These are phyloP conservation scores for Synergus umbraculus DNA, from an alignment of 2,888 invertebrate species.

Conservation along the genomic window DNA sequence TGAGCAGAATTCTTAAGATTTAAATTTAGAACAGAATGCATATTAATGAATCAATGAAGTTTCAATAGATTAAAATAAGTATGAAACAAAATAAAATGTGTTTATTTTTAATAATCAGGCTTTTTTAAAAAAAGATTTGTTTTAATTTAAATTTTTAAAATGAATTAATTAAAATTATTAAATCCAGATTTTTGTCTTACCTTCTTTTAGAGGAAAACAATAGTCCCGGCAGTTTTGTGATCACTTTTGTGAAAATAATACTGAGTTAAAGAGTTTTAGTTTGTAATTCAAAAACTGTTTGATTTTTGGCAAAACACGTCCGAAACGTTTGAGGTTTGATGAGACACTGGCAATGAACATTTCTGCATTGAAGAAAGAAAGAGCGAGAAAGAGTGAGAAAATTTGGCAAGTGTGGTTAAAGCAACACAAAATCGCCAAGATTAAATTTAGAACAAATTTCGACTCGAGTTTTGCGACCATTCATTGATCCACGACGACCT, in stretches of 20 bases:
- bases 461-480: slow-evolving; percentile 11
- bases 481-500: slow-evolving; percentile 36
- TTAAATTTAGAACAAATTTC: slow-evolving; percentile 34
- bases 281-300: not conserved
- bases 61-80: not conserved
- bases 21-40: not conserved
- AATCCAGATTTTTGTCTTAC: not conserved
- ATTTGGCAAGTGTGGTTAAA: slow-evolving; percentile 14
- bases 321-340: slow-evolving; percentile 17
- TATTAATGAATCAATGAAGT: not conserved
- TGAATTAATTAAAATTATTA: not conserved
- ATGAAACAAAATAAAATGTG: too few relatives aligned
- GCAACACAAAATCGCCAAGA: slow-evolving; percentile 20
- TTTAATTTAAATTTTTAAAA: too few relatives aligned
- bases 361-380: slow-evolving; percentile 33
- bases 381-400: slow-evolving; percentile 18
- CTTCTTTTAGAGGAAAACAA: slow-evolving; percentile 1
- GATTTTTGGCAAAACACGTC: slow-evolving; percentile 11
- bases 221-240: not conserved
- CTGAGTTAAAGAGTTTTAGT: not conserved
- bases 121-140: too few relatives aligned
- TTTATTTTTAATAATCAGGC: too few relatives aligned
- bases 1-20: not conserved
- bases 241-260: not conserved
- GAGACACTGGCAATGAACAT: slow-evolving; percentile 27